phyloP scores from a whole-genome alignment of 2,888 invertebrate genomes.

The Drosophila gaucha region DNA sequence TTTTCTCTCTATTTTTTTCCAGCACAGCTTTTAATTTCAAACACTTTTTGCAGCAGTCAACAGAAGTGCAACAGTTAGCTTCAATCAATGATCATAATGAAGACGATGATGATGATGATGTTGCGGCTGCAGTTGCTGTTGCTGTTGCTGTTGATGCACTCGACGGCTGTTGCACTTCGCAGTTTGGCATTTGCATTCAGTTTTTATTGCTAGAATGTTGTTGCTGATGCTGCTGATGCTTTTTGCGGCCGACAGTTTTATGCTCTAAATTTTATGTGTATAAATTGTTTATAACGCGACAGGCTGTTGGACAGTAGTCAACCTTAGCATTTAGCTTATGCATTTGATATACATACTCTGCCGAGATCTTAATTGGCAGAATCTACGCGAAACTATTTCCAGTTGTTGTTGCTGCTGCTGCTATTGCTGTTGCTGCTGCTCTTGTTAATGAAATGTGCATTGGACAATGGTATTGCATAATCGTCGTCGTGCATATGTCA shows the following conservation, averaged over 20 bases:
- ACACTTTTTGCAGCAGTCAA: conserved; percentile 45
- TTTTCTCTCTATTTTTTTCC: conserved; percentile 38
- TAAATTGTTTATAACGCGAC: conserved; percentile 53
- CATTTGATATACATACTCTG: conserved; percentile 45
- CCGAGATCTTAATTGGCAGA: conserved; percentile 72
- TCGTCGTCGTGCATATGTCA: conserved; percentile 57
- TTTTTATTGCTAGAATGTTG: conserved; percentile 50
- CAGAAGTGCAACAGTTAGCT: conserved; percentile 68
- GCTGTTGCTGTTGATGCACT: conserved; percentile 34
- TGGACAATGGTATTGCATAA: conserved; percentile 74
- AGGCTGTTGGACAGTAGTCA: conserved; percentile 62
- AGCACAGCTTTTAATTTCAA: conserved; percentile 49
- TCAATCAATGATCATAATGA: conserved; percentile 68
- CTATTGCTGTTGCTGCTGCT: conserved; percentile 20
- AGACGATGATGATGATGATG: conserved; percentile 37
- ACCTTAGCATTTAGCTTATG: conserved; percentile 79
- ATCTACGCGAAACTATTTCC: conserved; percentile 37
- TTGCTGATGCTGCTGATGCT: conserved; percentile 17
- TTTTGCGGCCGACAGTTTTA: conserved; percentile 70
- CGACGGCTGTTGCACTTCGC: conserved; percentile 56
- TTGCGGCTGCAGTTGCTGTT: conserved; percentile 16
- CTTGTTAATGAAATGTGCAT: conserved; percentile 70
- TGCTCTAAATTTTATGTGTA: conserved; percentile 76
- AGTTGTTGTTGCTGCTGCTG: conserved; percentile 23
- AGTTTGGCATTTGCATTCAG: conserved; percentile 78